A percentile compares a stretch with the other conserved stretches of the same genome.
These are phyloP conservation scores for Theretra japonica DNA, from an alignment of 2,888 invertebrate species.

Conservation along the genomic window DNA sequence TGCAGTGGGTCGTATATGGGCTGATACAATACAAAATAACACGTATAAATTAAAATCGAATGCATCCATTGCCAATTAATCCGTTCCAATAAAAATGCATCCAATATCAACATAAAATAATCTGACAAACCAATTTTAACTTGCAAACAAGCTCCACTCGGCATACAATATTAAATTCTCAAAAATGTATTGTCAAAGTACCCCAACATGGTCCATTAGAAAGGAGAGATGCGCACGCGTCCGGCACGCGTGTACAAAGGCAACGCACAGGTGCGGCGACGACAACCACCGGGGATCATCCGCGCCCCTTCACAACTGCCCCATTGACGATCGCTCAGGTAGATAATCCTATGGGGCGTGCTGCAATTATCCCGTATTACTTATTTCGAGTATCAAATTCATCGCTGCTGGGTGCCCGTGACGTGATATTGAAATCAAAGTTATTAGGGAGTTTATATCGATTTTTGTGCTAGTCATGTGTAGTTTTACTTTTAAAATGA, in stretches of 20 bases:
- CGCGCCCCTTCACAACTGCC: slow-evolving; percentile 52
- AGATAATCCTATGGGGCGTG: slow-evolving; percentile 75
- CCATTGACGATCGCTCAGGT: slow-evolving; percentile 73
- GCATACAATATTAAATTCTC: background rate
- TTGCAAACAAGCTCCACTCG: background rate
- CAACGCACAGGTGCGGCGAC: slow-evolving; percentile 65
- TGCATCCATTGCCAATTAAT: too few species aligned
- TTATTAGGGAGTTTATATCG: background rate
- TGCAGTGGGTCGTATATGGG: too few species aligned
- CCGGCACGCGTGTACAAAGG: slow-evolving; percentile 72
- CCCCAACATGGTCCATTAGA: slow-evolving; percentile 1
- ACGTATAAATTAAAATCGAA: too few species aligned
- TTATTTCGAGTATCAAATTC: slow-evolving; percentile 47
- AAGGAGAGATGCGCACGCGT: slow-evolving; percentile 42
- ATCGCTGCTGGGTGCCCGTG: slow-evolving; percentile 39
- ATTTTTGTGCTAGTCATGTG: background rate
- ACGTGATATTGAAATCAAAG: slow-evolving; percentile 17
- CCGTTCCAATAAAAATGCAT: background rate
- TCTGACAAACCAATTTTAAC: background rate
- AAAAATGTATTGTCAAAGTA: slow-evolving; percentile 8
- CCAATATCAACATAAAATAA: background rate
- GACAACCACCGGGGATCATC: slow-evolving; percentile 49
- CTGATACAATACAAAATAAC: too few species aligned
- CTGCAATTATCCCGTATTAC: slow-evolving; percentile 70
- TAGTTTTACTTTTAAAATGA: too few species aligned